Conservation (phyloP, 2,113 vertebrate genomes). For the Chamaea fasciata region DNA sequence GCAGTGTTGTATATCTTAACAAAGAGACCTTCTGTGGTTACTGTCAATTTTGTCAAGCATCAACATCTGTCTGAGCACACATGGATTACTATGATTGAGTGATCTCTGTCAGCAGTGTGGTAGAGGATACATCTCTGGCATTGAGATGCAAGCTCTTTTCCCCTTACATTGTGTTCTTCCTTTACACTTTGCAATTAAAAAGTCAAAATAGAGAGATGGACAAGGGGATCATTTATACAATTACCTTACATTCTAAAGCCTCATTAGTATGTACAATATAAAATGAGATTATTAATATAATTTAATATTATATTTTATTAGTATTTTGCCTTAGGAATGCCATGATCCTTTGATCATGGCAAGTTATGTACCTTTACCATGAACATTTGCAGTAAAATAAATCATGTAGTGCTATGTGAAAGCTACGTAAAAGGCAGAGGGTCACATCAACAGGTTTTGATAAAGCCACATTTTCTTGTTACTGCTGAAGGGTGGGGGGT, state of each 20-base stretch:
- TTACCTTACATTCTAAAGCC: not conserved
- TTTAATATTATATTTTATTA: not conserved
- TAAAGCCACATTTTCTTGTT: not conserved
- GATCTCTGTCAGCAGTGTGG: not conserved
- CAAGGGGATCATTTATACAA: not conserved
- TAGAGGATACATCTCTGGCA: not conserved
- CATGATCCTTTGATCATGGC: not conserved
- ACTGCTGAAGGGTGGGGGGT: not conserved
- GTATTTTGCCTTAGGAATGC: not conserved
- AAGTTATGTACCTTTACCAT: not conserved
- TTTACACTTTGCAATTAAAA: not conserved
- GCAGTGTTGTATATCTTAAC: not conserved
- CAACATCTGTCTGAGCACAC: not conserved
- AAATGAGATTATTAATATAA: not conserved
- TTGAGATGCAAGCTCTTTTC: not conserved
- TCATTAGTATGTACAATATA: not conserved
- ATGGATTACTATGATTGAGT: not conserved
- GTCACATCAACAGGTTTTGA: not conserved
- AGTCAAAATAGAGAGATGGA: not conserved
- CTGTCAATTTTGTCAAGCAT: conserved; percentile 23
- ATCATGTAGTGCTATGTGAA: not conserved
- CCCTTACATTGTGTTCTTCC: not conserved
- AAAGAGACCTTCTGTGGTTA: not conserved
- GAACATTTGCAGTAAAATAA: not conserved
- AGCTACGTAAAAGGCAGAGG: not conserved